Evolutionary conservation across 2,113 vertebrate genomes (phyloP), one percentile per base, ranked within the genome.

Genomic region (Pangasianodon hypophthalmus): DNA sequence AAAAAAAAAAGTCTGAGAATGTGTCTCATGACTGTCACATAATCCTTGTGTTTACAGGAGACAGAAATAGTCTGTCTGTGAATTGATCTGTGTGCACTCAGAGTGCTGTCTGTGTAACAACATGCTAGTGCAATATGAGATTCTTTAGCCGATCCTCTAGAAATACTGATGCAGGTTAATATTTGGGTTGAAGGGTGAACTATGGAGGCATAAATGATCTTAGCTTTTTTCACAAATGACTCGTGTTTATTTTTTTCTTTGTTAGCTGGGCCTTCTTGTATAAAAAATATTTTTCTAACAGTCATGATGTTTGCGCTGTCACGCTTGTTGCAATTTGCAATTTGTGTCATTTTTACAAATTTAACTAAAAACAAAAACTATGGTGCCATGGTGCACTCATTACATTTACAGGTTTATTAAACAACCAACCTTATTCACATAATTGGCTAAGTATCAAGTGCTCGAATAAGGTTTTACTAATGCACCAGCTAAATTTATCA

Each of bases 21-120:
- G 41, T 73, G 64, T 88, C 62, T 73, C 77, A 88, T 52, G 58
- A 69, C 87, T 88, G 87, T 88, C 56, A 87, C 56, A 60, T 79
- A 46, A 87, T 77, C 87, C 24, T 29, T 71, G 79, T 84, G 87
- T 88, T 88, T 88, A 88, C 87, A 18, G 24, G 24, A 29, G 79
- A 56, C 87, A 44, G 80, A 88, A 88, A 88, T 88, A 84, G 80
- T 73, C 82, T 46, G 87, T 54, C 24, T 48, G 62, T 87, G 56
- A 60, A 50, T 62, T 87, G 73, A 48, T 80, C 14, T 87, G 37
- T 46, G 37, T 58, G 52, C 16, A 37, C 67, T 24, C 32, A 19
- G 4, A 13, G 6, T 26, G 67, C 85, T 60, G 54, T 60, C 69
- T 16, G 13, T 83, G 19, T 54, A 54, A 29, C 44, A 67, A 82